Base-by-base conservation (phyloP, 2,888 invertebrate species). In the Mycalesis mineus region DNA sequence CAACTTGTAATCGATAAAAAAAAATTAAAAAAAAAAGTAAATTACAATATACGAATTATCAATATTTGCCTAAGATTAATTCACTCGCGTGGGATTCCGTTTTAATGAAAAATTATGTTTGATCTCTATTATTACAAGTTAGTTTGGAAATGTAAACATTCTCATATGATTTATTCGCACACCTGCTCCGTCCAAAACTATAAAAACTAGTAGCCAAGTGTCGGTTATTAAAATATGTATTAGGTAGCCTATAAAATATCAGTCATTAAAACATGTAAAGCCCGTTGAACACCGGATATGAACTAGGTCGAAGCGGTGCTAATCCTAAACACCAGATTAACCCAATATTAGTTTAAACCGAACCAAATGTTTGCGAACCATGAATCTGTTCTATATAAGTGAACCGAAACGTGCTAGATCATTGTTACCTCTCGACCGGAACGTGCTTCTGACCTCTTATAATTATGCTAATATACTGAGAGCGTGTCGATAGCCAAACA, bases 341-440 rank as follows among this genome's bases (percentile, higher is more conserved):
- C 51, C 51, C 40, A 51, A 51, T 51, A 51, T 15, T 15, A 11
- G 37, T 48, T 40, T 39, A n/a, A 31, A 48, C 40, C 13, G 6
- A 29, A 42, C 28, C 11, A 54, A 54, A 40, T 37, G 39, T 37
- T 56, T 54, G 40, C 42, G 40, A 50, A 33, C 50, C 54, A 62
- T 50, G 36, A 61, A 51, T 51, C 51, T 62, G 54, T 54, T 54
- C 54, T 49, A 45, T 51, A 15, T 53, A 59, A 56, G 31, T 62
- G 57, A 59, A 62, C 62, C 61, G 61, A 55, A 55, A 57, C 63
- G 56, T 28, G 9, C 22, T 53, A 48, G 59, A 58, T 76, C 73
- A 83, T 84, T 82, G 80, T 83, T 80, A 67, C 74, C 71, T 68
- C 71, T 77, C 72, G 71, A 77, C 74, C 82, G 78, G 77, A 82